A percentile compares a stretch with the other conserved stretches of the same genome.
Conservation (phyloP, 2,113 vertebrate species). For the Baryphthengus martii region DNA sequence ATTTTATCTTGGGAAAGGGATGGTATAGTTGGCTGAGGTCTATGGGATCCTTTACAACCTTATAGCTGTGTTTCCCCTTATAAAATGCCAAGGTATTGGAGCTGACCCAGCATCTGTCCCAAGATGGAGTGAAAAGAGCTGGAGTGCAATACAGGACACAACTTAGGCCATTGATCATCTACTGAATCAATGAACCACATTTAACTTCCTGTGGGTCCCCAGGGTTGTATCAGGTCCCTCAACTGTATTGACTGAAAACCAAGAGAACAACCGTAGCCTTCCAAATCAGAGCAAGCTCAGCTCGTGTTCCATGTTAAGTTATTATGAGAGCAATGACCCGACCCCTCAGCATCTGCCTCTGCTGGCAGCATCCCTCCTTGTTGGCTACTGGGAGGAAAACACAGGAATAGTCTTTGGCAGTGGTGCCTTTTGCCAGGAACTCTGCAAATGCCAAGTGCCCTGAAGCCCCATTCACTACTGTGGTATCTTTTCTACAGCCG, state of each 20-base stretch:
- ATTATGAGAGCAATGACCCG: not conserved
- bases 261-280: not conserved
- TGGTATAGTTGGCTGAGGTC: not conserved
- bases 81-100: not conserved
- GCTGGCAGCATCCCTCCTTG: not conserved
- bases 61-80: not conserved
- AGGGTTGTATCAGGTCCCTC: not conserved
- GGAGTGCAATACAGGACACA: not conserved
- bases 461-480: not conserved
- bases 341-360: not conserved
- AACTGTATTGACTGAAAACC: not conserved
- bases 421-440: not conserved
- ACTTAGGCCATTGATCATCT: not conserved
- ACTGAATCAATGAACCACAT: rapidly evolving
- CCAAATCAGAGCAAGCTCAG: not conserved
- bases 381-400: not conserved
- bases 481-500: not conserved
- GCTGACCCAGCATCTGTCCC: not conserved
- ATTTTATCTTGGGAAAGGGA: not conserved
- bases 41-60: not conserved
- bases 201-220: not conserved
- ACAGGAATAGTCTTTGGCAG: not conserved
- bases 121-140: not conserved
- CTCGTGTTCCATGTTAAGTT: not conserved
- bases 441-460: not conserved